Base-by-base conservation (phyloP, 30 jellyfish, hydroid and myxozoan species). In the Hydractinia echinata region DNA sequence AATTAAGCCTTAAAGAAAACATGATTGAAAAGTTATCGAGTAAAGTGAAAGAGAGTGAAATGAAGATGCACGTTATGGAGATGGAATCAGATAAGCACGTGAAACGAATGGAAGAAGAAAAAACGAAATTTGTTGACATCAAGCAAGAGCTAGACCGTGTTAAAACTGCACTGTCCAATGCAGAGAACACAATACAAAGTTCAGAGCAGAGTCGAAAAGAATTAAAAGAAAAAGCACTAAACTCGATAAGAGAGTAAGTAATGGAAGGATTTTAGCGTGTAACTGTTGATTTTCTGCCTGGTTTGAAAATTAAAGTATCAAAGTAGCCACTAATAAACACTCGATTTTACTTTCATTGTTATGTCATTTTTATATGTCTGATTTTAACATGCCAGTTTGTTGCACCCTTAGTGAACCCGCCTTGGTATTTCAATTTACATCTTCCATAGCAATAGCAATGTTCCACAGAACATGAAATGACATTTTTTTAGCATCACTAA, bases 231-330 rank as follows among this genome's bases (percentile, higher is more conserved):
- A 89, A 82, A 76, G 96, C 96, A 7, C 11, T 89, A 13, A 87
- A 84, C 51, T 85, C 94, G 16, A 66, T 89, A 5, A 89, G 84
- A 79, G 96, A 89, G 96, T 89, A 76, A 79, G 94, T 64, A n/a
- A 51, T 66, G 55, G 15, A n/a, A n/a, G n/a, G 51, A n/a, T 76
- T 54, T 72, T 13, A 13, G 70, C 21, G n/a, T 20, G 61, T 5
- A 3, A 0, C 0, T 14, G 21, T 6, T 6, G 51, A 11, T 30
- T n/a, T n/a, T n/a, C n/a, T n/a, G n/a, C n/a, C n/a, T n/a, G n/a
- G n/a, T n/a, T n/a, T n/a, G n/a, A n/a, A n/a, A n/a, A n/a, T n/a
- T n/a, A n/a, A n/a, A n/a, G n/a, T n/a, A n/a, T n/a, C n/a, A n/a
- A n/a, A n/a, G n/a, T n/a, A n/a, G n/a, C n/a, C n/a, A n/a, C n/a